These are phyloP conservation scores for Xiphorhynchus erythropygius DNA, from an alignment of 2,797 vertebrate genomes.

Conservation along the genomic window DNA sequence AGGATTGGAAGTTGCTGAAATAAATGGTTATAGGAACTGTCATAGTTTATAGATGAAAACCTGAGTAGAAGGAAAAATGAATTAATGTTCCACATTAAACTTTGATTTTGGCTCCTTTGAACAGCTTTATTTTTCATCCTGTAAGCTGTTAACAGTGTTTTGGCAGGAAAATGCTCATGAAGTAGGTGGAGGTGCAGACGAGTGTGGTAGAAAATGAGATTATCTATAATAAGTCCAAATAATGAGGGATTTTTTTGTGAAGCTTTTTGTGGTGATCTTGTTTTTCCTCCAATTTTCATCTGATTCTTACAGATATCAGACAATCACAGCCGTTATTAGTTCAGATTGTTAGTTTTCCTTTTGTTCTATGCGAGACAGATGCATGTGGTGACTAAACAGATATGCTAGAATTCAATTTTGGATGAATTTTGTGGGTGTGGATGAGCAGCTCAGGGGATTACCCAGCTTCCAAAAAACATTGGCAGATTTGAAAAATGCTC, in stretches of 20 bases:
- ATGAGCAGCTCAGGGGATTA: background rate
- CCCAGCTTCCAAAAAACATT: background rate
- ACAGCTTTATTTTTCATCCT: background rate
- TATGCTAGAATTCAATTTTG: background rate
- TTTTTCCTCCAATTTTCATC: background rate
- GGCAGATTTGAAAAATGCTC: background rate
- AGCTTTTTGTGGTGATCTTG: background rate
- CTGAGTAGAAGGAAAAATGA: background rate
- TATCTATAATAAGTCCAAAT: background rate
- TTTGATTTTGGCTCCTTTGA: background rate
- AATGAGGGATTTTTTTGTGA: background rate
- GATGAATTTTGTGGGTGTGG: background rate
- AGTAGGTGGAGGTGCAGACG: background rate
- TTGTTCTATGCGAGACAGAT: background rate
- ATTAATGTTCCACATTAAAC: background rate
- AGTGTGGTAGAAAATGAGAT: background rate
- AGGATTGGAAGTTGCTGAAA: background rate
- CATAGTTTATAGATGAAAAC: background rate
- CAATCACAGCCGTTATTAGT: fast-evolving
- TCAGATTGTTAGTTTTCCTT: background rate
- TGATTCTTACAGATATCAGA: background rate
- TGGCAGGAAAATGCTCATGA: background rate
- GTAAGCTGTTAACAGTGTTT: background rate
- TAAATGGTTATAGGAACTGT: background rate
- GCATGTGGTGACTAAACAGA: background rate